phyloP scores from a whole-genome alignment of 2,888 invertebrate species.

The Dichetophora obliterata region DNA sequence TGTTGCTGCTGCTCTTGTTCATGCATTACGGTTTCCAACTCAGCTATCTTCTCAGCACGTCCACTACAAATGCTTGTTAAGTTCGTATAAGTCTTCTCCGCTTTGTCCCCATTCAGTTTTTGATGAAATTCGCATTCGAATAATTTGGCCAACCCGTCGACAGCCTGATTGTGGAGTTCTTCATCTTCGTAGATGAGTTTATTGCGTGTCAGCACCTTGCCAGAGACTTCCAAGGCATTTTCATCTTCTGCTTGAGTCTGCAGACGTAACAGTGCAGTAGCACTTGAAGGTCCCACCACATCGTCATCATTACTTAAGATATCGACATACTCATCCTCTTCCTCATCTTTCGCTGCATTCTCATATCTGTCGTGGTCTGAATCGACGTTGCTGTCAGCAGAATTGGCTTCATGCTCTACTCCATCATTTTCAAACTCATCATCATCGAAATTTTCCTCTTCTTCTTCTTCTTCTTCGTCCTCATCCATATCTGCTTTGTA shows the following conservation, averaged over 20 bases:
- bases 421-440: slow-evolving; percentile 11
- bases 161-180: slow-evolving; percentile 66
- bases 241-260: slow-evolving; percentile 48
- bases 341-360: slow-evolving; percentile 47
- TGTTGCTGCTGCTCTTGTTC: slow-evolving; percentile 12
- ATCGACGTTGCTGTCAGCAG: neutral
- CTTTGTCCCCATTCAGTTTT: slow-evolving; percentile 45
- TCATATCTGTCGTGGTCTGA: slow-evolving; percentile 22
- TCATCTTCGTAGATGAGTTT: slow-evolving; percentile 67
- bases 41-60: neutral
- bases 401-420: neutral
- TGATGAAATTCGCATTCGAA: slow-evolving; percentile 66
- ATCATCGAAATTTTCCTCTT: slow-evolving; percentile 36
- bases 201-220: slow-evolving; percentile 62
- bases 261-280: slow-evolving; percentile 48
- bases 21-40: slow-evolving; percentile 3
- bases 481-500: slow-evolving; percentile 57
- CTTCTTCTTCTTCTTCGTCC: slow-evolving; percentile 27
- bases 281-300: slow-evolving; percentile 47
- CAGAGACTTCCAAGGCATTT: slow-evolving; percentile 48
- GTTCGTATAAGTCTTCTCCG: slow-evolving; percentile 56
- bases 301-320: slow-evolving; percentile 63
- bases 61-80: slow-evolving; percentile 46
- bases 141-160: slow-evolving; percentile 68
- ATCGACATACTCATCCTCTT: slow-evolving; percentile 68